Conservation (phyloP, 2,888 invertebrate genomes). For the Drosophila mayaguana region DNA sequence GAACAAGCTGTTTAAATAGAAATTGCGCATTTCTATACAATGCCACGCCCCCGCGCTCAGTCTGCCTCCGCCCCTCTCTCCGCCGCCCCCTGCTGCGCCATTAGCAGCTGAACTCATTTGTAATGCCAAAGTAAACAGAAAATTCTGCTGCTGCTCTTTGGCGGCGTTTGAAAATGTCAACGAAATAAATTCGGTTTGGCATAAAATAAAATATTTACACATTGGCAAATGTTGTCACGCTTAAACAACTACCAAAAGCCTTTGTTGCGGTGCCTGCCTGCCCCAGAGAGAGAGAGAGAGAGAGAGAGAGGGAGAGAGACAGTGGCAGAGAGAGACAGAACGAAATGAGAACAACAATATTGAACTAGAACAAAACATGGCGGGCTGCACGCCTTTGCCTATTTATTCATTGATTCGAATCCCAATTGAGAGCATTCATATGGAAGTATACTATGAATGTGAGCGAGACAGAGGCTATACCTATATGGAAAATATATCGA, state of each 20-base stretch:
- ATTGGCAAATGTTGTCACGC: constrained; percentile 56
- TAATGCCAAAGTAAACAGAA: constrained; percentile 67
- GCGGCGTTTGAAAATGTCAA: constrained; percentile 59
- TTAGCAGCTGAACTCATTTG: constrained; percentile 66
- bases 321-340: background rate
- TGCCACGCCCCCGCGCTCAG: background rate
- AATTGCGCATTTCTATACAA: constrained; percentile 67
- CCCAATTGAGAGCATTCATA: background rate
- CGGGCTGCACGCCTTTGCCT: background rate
- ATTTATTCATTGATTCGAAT: background rate
- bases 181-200: constrained; percentile 63
- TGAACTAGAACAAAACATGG: constrained; percentile 1
- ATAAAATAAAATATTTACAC: constrained; percentile 65
- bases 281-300: constrained; percentile 7
- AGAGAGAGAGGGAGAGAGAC: background rate
- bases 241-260: constrained; percentile 56
- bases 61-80: background rate
- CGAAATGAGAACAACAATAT: constrained; percentile 14
- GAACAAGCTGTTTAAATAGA: constrained; percentile 72
- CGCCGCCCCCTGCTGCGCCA: constrained; percentile 41
- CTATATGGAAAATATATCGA: background rate
- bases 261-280: constrained; percentile 44
- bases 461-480: background rate
- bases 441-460: background rate
- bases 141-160: constrained; percentile 20